phyloP scores from a whole-genome alignment of 1,140 invertebrate genomes.

The Diploscapter pachys region DNA sequence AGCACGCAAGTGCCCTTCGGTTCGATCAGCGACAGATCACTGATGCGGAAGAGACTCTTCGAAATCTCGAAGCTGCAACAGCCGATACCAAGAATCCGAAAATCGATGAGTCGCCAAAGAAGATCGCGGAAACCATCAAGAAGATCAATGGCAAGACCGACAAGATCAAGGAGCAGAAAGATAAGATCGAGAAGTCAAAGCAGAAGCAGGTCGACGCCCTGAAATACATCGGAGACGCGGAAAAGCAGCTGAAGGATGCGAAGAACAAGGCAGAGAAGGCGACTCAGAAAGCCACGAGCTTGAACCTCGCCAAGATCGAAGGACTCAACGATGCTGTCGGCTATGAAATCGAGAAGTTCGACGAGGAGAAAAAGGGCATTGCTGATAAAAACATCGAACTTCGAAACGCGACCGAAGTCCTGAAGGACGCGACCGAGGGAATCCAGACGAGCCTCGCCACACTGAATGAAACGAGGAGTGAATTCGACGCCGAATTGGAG shows the following conservation, averaged over 20 bases:
- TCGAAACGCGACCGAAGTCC: conserved; percentile 17
- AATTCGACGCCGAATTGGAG: conserved; percentile 3
- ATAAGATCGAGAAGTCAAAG: not conserved
- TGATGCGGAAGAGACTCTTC: no score
- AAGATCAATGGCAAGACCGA: conserved; percentile 27
- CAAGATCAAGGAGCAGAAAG: conserved; percentile 21
- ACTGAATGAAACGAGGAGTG: conserved; percentile 18
- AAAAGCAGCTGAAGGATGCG: conserved; percentile 63
- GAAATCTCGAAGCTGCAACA: no score
- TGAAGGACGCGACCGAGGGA: conserved; percentile 9
- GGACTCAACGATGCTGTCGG: conserved; percentile 14
- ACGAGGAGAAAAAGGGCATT: conserved; percentile 10
- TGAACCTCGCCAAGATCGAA: conserved; percentile 21
- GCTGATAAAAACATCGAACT: conserved; percentile 12
- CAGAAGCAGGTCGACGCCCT: conserved; percentile 6
- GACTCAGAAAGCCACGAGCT: conserved; percentile 16
- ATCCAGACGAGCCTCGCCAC: not conserved
- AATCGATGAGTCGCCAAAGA: not conserved
- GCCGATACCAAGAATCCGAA: no score
- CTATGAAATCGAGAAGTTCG: conserved; percentile 22
- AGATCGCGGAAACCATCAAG: conserved; percentile 15
- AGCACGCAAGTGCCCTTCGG: not conserved
- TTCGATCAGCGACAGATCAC: no score
- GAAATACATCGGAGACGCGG: conserved; percentile 45
- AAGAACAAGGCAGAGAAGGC: conserved; percentile 60